Base-by-base conservation (phyloP, 2,888 invertebrate genomes). In the Drepanosiphum platanoidis region DNA sequence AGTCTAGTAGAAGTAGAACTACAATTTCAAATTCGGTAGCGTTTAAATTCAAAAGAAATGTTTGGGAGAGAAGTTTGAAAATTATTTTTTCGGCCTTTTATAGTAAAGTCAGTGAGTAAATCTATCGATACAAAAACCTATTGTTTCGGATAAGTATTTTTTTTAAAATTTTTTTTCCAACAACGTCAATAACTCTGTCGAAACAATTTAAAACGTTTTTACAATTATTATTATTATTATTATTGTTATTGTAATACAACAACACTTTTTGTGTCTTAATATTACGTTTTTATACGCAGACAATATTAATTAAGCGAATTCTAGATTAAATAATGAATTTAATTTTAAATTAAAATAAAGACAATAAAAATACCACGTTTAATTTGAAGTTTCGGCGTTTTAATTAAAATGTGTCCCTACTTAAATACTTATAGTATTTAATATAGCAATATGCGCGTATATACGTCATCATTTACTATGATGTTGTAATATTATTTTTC, bases 261-360 rank as follows among this genome's bases (percentile, higher is more conserved):
- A 61, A 61, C 61, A 61, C 61, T 61, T 13, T 7, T 61, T 61
- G 7, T 27, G 61, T 74, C 34, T 74, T 74, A 74, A 46, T 34
- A 22, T 74, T n/a, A n/a, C n/a, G 52, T 52, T 74, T 46, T n/a
- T 46, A n/a, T n/a, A 74, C 32, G 34, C 13, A 30, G 32, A 34
- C 32, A 3, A 34, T 34, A 72, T 72, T 46, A 72, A 72, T 52
- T 74, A 52, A 74, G 52, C 13, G n/a, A 52, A 34, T 46, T 52
- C 18, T 74, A 46, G 52, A 74, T 74, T 74, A 74, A 74, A 74
- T 52, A 74, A 34, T 52, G 52, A 74, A 74, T 74, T 74, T 32
- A 74, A 74, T 32, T 22, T 46, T 52, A 74, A 74, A 74, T 32
- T 52, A 34, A 74, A 74, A 74, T 34, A 34, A 52, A 32, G 32